Base-by-base conservation (phyloP, 1,140 invertebrate genomes). In the Halesus radiatus region DNA sequence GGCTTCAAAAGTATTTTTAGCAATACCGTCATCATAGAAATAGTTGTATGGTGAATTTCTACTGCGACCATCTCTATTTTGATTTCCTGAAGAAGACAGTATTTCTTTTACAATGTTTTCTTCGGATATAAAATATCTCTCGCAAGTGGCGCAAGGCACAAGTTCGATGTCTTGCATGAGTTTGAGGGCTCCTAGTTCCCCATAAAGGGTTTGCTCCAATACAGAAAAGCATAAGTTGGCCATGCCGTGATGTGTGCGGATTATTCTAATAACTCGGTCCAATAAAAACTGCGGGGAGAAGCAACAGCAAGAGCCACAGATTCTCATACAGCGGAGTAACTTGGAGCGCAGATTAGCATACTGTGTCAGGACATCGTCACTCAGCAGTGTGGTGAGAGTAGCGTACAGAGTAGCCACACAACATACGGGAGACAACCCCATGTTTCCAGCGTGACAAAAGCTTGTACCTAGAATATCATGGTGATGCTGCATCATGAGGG, bases 231-330 rank as follows among this genome's bases (percentile, higher is more conserved):
- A 87, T 2, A 85, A 64, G 3, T 86, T 78, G 4, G 87, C 86
- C 3, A 86, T 84, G 29, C 80, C 82, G 77, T 82, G 83, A 74
- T 88, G 86, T 6, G 85, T 85, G 37, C 88, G 80, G 85, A 89
- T 87, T 16, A 88, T 76, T 32, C 87, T 76, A 3, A 89, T 87
- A n/a, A 87, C 84, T 81, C 86, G 87, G 68, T 89, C 87, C 85
- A 89, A 85, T 0, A 90, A 83, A 60, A 85, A 79, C 6, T 85
- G 88, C 0, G 91, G 88, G 6, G 92, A 91, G 81, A 93, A 91
- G 84, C 93, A 94, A 77, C 93, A 94, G 84, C 93, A 94, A 0
- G 91, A 91, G 5, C 93, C 92, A 64, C 90, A 90, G 10, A 86
- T 85, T 16, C 90, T 88, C 86, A 91, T 91, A 1, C 91, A 90